These are phyloP conservation scores for Tyto alba DNA, from an alignment of 2,113 vertebrate genomes.

Conservation along the genomic window DNA sequence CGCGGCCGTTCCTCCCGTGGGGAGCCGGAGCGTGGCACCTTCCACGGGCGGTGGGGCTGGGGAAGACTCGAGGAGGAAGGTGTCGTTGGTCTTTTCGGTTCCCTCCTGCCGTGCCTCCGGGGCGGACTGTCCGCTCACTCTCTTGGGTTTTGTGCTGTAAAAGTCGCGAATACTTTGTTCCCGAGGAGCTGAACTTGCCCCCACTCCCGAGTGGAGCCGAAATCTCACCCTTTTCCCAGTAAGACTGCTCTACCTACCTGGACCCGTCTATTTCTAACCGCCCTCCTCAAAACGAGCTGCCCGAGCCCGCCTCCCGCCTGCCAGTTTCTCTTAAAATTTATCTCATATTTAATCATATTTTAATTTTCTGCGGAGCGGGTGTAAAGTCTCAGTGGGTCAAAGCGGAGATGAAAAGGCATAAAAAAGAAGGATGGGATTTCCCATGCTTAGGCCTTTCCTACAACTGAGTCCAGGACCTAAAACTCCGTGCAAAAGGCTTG, in stretches of 20 bases:
- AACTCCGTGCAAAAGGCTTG: not conserved
- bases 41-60: not conserved
- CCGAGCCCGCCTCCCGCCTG: not conserved
- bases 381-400: not conserved
- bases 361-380: not conserved
- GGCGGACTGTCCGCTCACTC: no score
- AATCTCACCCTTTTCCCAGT: not conserved
- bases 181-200: not conserved
- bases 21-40: not conserved
- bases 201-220: not conserved
- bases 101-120: not conserved
- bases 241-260: not conserved
- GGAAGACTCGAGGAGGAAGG: not conserved
- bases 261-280: not conserved
- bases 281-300: accelerated
- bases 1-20: not conserved
- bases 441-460: not conserved
- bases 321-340: not conserved
- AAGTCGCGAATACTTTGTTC: not conserved
- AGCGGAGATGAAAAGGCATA: not conserved
- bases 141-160: not conserved
- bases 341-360: not conserved
- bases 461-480: not conserved
- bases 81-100: accelerated
- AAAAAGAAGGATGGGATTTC: not conserved